Conservation (phyloP, 2,113 vertebrate species). For the Crotophaga sulcirostris region DNA sequence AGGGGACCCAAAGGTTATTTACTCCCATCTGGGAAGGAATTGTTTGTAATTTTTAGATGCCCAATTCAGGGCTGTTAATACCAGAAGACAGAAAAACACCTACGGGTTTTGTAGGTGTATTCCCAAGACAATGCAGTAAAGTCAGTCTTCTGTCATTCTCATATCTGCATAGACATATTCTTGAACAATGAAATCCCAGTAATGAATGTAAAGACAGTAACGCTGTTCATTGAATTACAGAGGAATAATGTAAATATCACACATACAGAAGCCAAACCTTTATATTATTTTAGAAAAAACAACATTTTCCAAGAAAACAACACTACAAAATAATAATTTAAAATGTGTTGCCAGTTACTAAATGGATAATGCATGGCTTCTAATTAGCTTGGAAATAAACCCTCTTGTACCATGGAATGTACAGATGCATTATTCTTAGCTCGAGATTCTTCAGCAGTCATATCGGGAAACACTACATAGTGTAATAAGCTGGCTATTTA, state of each 20-base stretch:
- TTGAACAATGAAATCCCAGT: not conserved
- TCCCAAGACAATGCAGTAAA: not conserved
- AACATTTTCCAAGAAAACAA: not conserved
- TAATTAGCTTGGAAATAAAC: conserved; percentile 57
- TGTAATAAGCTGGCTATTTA: conserved; percentile 4
- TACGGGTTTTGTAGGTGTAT: not conserved
- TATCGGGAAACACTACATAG: conserved; percentile 42
- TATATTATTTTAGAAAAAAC: not conserved
- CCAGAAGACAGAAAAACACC: not conserved
- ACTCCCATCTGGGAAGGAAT: not conserved
- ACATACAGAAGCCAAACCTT: not conserved
- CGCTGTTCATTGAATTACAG: not conserved
- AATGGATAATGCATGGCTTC: conserved; percentile 44
- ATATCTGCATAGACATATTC: not conserved
- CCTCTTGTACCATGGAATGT: conserved; percentile 2
- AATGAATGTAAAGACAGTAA: not conserved
- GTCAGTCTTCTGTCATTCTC: not conserved
- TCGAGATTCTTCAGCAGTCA: conserved; percentile 32
- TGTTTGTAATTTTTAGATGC: not conserved
- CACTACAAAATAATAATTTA: conserved; percentile 60
- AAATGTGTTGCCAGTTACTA: conserved; percentile 57
- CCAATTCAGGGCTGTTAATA: not conserved
- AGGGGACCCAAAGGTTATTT: not conserved
- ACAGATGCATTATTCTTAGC: not conserved
- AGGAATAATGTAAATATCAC: not conserved